Conservation (phyloP, 2,113 vertebrate species). For the Phodopus roborovskii region DNA sequence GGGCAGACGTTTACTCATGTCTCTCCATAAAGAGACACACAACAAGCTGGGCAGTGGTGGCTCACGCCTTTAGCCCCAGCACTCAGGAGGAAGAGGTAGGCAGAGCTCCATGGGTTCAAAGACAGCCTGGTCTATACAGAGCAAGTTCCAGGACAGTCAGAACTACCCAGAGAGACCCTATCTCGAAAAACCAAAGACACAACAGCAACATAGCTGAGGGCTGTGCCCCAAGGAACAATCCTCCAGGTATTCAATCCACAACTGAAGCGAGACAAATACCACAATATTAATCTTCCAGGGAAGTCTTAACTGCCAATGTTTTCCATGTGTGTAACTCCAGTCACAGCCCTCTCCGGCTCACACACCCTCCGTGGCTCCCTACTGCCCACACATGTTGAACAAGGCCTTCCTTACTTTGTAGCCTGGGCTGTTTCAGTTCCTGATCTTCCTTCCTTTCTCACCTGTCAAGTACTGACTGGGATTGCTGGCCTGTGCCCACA, state of each 20-base stretch:
- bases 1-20: background rate
- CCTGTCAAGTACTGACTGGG: background rate
- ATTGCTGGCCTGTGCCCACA: background rate
- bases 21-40: background rate
- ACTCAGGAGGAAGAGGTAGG: too few relatives aligned
- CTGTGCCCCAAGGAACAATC: background rate
- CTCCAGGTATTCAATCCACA: background rate
- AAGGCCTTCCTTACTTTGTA: background rate
- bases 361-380: background rate
- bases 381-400: background rate
- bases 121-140: too few relatives aligned
- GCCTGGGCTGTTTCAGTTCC: background rate
- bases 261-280: background rate
- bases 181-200: background rate
- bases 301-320: background rate
- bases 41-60: too few relatives aligned
- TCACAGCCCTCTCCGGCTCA: background rate
- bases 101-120: too few relatives aligned
- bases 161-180: too few relatives aligned
- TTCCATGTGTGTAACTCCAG: accelerated
- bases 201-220: too few relatives aligned
- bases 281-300: background rate
- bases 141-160: too few relatives aligned
- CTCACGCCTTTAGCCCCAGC: too few relatives aligned
- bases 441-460: background rate